phyloP scores from a whole-genome alignment of 2,888 invertebrate genomes.

The Melolontha melolontha region DNA sequence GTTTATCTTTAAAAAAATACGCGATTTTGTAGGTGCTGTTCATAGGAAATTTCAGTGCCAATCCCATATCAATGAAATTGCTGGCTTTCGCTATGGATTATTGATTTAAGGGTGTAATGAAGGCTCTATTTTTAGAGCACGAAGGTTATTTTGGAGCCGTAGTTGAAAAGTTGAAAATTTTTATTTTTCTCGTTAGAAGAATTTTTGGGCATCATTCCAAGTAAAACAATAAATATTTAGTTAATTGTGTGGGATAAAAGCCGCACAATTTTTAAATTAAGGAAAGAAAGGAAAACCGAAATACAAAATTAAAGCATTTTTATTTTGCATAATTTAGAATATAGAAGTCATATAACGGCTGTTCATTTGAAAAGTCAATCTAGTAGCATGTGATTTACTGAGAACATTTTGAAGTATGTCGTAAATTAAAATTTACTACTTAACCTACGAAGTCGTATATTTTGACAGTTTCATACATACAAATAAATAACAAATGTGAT shows the following conservation, averaged over 20 bases:
- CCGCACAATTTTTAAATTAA: constrained; percentile 3
- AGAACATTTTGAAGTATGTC: too few species aligned
- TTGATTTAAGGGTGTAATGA: constrained; percentile 97
- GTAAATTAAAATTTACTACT: too few species aligned
- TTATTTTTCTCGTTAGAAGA: constrained; percentile 12
- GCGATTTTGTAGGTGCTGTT: constrained; percentile 90
- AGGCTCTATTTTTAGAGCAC: constrained; percentile 96
- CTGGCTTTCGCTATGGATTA: constrained; percentile 98
- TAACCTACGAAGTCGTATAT: too few species aligned
- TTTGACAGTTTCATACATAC: too few species aligned
- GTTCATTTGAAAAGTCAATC: too few species aligned
- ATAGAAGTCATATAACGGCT: too few species aligned
- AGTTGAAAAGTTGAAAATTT: constrained; percentile 72
- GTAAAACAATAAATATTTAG: background rate
- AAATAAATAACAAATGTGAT: too few species aligned
- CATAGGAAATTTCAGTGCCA: constrained; percentile 97
- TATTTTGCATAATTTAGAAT: constrained; percentile 18
- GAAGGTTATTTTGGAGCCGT: constrained; percentile 98
- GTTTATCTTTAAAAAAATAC: too few species aligned
- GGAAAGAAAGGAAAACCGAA: constrained; percentile 9
- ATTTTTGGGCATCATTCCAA: constrained; percentile 38
- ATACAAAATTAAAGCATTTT: constrained; percentile 28
- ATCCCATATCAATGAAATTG: constrained; percentile 96
- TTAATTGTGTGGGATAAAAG: background rate
- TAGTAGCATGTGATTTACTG: too few species aligned